phyloP scores from a whole-genome alignment of 2,797 vertebrate genomes.

The Sebastolobus altivelis region DNA sequence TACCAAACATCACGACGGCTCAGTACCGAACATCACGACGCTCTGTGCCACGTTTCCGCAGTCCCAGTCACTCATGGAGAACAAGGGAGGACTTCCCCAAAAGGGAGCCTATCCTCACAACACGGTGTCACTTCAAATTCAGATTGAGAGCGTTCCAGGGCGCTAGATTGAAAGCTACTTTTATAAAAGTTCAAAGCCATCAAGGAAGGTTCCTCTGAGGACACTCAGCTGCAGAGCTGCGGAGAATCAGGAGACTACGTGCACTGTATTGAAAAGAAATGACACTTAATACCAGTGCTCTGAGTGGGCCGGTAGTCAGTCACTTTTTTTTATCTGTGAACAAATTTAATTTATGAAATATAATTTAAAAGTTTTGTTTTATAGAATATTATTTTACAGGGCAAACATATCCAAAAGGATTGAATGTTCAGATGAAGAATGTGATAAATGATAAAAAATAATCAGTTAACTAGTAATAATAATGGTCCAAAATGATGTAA shows the following conservation, averaged over 20 bases:
- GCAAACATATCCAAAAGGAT: no score
- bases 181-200: slow-evolving; percentile 63
- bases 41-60: slow-evolving; percentile 23
- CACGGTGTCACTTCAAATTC: slow-evolving; percentile 59
- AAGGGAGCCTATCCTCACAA: slow-evolving; percentile 29
- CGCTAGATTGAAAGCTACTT: slow-evolving; percentile 42
- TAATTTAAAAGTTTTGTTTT: no score
- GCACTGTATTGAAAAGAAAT: slow-evolving; percentile 23
- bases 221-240: slow-evolving; percentile 20
- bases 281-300: slow-evolving; percentile 3
- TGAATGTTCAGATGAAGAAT: no score
- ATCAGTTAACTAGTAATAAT: no score
- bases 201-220: slow-evolving; percentile 37
- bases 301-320: background rate
- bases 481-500: no score
- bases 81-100: slow-evolving; percentile 32
- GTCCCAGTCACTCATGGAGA: slow-evolving; percentile 39
- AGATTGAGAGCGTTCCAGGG: slow-evolving; percentile 26
- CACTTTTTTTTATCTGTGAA: no score
- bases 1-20: slow-evolving; percentile 16
- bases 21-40: slow-evolving; percentile 14
- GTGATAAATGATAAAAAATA: no score
- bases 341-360: no score
- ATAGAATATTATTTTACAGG: no score
- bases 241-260: slow-evolving; percentile 7